These are phyloP conservation scores for Enteromius anoplus DNA, from an alignment of 2,797 vertebrate genomes.

Conservation along the genomic window DNA sequence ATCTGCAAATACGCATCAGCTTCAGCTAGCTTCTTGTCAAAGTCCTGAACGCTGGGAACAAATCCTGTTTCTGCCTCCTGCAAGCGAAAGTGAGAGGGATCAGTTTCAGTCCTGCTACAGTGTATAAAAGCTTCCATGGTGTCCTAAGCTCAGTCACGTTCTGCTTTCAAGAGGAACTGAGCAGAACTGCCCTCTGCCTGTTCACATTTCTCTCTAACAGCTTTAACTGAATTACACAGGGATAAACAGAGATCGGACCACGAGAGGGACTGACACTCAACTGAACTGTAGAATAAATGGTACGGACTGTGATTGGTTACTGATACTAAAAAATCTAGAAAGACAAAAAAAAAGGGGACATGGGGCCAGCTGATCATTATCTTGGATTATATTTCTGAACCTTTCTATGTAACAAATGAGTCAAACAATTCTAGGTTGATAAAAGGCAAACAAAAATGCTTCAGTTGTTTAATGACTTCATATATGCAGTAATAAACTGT, in stretches of 20 bases:
- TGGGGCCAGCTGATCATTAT: not conserved
- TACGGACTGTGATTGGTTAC: not conserved
- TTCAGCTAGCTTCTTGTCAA: conserved; percentile 98
- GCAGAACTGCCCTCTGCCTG: conserved; percentile 10
- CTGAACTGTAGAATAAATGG: conserved; percentile 11
- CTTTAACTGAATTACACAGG: conserved; percentile 50
- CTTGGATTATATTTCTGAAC: not conserved
- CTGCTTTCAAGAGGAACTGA: conserved; percentile 46
- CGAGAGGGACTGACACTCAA: not conserved
- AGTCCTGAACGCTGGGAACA: conserved; percentile 97
- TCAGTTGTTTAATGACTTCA: not conserved
- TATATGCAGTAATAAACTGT: not conserved
- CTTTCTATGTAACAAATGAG: not conserved
- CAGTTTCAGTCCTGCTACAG: conserved; percentile 20
- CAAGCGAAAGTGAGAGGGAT: conserved; percentile 57
- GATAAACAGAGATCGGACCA: conserved; percentile 35
- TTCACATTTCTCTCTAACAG: conserved; percentile 41
- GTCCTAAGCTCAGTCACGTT: conserved; percentile 26
- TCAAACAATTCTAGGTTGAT: not conserved
- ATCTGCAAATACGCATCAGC: conserved; percentile 98
- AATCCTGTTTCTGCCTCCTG: conserved; percentile 95
- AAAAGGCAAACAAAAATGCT: not conserved
- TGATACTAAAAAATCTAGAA: not conserved
- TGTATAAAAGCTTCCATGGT: conserved; percentile 39
- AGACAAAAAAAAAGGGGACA: not conserved